Evolutionary conservation across 2,113 vertebrate species (phyloP), one percentile per base, ranked within the genome.

Genomic region (Cyphomyrus discorhynchus): DNA sequence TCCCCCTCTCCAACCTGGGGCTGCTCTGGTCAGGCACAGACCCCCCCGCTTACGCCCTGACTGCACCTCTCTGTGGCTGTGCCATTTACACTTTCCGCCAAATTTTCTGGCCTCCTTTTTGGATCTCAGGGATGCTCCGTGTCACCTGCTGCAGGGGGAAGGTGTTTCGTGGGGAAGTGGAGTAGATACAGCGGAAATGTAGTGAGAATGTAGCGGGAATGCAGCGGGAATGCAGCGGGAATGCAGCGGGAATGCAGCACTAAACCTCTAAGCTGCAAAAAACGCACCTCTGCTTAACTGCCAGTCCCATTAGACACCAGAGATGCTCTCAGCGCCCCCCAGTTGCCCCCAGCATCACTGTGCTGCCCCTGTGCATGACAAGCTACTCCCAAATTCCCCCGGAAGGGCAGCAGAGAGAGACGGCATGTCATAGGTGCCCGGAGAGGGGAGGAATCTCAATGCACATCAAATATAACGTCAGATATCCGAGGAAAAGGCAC

Each of bases 391-490:
- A 52, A 87, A 87, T 35, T 35, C 31, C n/a, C 86, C 56, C 2
- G 45, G 58, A 17, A 17, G 10, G 53, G 19, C 3, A 10, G 8
- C 27, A 9, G n/a, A n/a, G 50, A 5, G 45, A 47, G 45, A 88
- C 42, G 66, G 49, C 27, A 11, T 49, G 21, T 58, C 66, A 70
- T 42, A 88, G 56, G 19, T 21, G 53, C 53, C 21, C 56, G 31
- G 13, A 49, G 47, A 42, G 70, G 88, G 91, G 91, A 80, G 88
- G 88, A 92, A 91, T 87, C 70, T 89, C 92, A 93, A 93, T 94
- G 91, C 92, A 89, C 21, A 89, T n/a, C 89, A 49, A 11, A 49
- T 11, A 49, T 2, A 91, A 90, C 89, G 50, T 86, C 7, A 50
- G 88, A 70, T 90, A 91, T 89, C 24, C 11, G 27, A 62, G 45